Base-by-base conservation (phyloP, 2,797 vertebrate species). In the Chrosomus eos region DNA sequence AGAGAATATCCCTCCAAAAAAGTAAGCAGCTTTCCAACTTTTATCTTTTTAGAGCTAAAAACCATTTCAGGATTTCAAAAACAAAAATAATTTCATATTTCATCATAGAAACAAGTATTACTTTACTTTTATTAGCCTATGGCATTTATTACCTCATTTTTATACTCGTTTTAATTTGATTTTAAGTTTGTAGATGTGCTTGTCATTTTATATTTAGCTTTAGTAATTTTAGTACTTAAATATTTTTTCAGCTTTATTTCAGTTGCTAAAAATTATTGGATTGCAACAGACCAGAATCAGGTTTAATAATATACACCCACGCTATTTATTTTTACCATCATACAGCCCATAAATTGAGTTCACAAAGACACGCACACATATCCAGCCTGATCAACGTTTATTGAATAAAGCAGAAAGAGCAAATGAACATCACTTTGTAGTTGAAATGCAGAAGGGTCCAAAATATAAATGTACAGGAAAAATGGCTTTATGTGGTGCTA, bases 381-480 rank as follows among this genome's bases (percentile, higher is more conserved):
- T 11, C 28, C 38, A 72, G 48, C 45, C 75, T 13, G 89, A 74
- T 13, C 21, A 88, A 68, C n/a, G 62, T 93, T 93, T 91, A 93
- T 93, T 94, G 81, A 85, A 88, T 80, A 82, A 85, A 70, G 87
- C 73, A 26, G 33, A 70, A 76, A 83, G 85, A 76, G 23, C 26
- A 85, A 75, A 75, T n/a, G 51, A 88, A 87, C 75, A 81, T 7
- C 23, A 62, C 14, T 72, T 53, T 84, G 88, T 78, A 82, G 86
- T 62, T 90, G 89, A 21, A 33, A 48, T 36, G 19, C 23, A 31
- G 13, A 67, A 19, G 4, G 40, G 13, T 71, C 72, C 45, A 13
- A 53, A 80, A 77, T 28, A 89, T 72, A 86, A 19, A 18, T 13
- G 28, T n/a, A 81, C 3, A 8, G 31, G 33, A 48, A 87, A 19